Conservation (phyloP, 2,888 invertebrate species). For the Lysandra bellargus region DNA sequence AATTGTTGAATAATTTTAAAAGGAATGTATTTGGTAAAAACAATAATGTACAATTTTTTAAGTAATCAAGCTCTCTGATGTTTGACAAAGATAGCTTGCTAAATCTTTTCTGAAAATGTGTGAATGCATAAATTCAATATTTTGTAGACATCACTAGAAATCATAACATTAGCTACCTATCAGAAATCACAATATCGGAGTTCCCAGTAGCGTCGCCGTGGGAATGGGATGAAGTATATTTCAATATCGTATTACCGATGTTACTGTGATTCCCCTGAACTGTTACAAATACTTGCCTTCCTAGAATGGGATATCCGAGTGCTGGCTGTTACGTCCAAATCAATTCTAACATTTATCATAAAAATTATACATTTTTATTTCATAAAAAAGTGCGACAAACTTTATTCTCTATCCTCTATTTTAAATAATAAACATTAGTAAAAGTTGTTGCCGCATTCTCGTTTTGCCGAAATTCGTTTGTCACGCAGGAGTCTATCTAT, state of each 20-base stretch:
- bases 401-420: too few species aligned
- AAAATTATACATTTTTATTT: neutral
- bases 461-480: too few species aligned
- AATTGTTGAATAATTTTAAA: too few species aligned
- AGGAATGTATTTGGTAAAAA: too few species aligned
- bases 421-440: too few species aligned
- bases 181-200: neutral
- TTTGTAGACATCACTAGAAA: neutral
- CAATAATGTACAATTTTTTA: too few species aligned
- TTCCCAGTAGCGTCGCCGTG: slow-evolving; percentile 21
- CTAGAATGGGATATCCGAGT: neutral
- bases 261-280: slow-evolving; percentile 12
- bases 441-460: too few species aligned
- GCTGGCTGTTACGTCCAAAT: neutral
- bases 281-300: slow-evolving; percentile 14
- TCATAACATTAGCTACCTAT: neutral
- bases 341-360: neutral
- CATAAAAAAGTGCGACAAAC: neutral
- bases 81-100: too few species aligned
- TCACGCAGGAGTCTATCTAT: too few species aligned
- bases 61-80: too few species aligned
- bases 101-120: too few species aligned
- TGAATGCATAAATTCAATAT: neutral
- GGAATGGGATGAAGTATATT: slow-evolving; percentile 13
- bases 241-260: slow-evolving; percentile 16